Evolutionary conservation across 2,888 invertebrate species (phyloP).

Genomic region (Macaria notata): DNA sequence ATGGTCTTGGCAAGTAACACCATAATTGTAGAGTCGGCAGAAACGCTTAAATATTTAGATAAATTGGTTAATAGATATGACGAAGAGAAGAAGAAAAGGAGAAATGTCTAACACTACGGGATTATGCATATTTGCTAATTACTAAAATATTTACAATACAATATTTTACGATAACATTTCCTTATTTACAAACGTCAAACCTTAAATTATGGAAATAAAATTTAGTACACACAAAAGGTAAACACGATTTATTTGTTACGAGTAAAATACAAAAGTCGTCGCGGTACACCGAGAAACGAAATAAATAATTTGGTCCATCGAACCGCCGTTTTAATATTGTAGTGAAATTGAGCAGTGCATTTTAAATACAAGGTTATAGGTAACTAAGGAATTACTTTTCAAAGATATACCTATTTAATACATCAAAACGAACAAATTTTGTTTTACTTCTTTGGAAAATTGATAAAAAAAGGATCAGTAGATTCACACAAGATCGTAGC

Average conservation of each 20-base stretch:
- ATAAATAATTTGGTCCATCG: no score
- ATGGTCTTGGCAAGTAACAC: background rate
- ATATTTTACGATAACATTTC: slow-evolving; percentile 11
- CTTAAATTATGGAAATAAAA: slow-evolving; percentile 15
- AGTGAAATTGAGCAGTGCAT: background rate
- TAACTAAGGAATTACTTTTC: no score
- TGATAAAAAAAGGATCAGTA: no score
- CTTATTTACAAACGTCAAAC: slow-evolving; percentile 34
- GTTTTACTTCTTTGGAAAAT: no score
- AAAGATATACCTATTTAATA: no score
- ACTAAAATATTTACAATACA: slow-evolving; percentile 14
- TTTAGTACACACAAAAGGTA: slow-evolving; percentile 4
- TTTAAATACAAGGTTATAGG: background rate
- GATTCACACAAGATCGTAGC: no score
- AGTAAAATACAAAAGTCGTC: background rate
- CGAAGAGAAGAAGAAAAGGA: slow-evolving; percentile 48
- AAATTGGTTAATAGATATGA: slow-evolving; percentile 44
- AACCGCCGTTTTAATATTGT: no score
- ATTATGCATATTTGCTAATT: background rate
- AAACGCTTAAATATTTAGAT: no score
- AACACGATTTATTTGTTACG: background rate
- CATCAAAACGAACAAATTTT: no score
- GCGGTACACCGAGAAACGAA: background rate
- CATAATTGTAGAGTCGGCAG: no score
- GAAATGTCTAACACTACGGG: slow-evolving; percentile 25